Evolutionary conservation across 2,113 vertebrate genomes (phyloP), one percentile per base, ranked within the genome.

Genomic region (Syrmaticus mikado): DNA sequence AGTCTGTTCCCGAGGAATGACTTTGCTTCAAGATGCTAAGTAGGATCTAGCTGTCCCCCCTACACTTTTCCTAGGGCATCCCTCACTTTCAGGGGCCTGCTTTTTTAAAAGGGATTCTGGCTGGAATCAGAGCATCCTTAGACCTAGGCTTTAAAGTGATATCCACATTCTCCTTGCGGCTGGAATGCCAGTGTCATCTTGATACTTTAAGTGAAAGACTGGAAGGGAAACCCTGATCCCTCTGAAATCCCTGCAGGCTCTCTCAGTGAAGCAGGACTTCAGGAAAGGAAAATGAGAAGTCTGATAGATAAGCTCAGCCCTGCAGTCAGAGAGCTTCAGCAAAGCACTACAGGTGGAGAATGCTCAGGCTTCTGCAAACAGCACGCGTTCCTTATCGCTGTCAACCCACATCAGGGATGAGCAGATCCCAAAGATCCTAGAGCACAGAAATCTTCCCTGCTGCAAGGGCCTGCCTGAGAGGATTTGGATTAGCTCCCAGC

Each of bases 311-410:
- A 88, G 53, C 13, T 36, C 46, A 58, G 32, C 22, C 46, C 41
- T 81, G 80, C 68, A 66, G 41, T 8, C 10, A 12, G 20, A 73
- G 46, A 53, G 22, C 61, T 65, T 68, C 72, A 46, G 61, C 61
- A 27, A n/a, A 74, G 30, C 22, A 2, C 40, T 4, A 17, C 40
- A 67, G 52, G 50, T 75, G 62, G 38, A 82, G 34, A 13, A 19
- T 7, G 17, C 17, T 32, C 50, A 38, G 34, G 27, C 27, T 75
- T 65, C 52, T 57, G 34, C 53, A 52, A 64, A 21, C 12, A 48
- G 13, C 2, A 0, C 0, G 0, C 18, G 5, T 17, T 10, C 40
- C 74, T 60, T 65, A 20, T 53, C 61, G 2, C 67, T 38, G 55
- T 53, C 72, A 70, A 9, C 30, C 50, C 27, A 50, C 34, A 70